Evolutionary conservation across 1,140 invertebrate species (phyloP).

Genomic region (Colletes latitarsis): DNA sequence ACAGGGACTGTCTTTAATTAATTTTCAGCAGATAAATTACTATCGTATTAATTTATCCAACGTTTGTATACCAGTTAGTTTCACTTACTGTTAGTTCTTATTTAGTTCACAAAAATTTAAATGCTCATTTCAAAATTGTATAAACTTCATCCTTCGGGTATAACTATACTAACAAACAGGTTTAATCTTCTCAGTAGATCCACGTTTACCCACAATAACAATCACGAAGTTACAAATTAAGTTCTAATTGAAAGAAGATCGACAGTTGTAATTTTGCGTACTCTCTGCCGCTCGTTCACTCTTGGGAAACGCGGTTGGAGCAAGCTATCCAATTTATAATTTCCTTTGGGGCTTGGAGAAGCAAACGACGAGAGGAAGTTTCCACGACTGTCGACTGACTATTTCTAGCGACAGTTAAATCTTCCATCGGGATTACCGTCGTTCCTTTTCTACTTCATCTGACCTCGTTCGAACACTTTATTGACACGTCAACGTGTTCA

Average conservation of each 20-base stretch:
- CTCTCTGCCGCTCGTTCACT: conserved; percentile 2
- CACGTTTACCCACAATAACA: not conserved
- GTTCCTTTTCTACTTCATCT: conserved; percentile 19
- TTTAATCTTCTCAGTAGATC: too few species aligned
- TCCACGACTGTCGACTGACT: conserved; percentile 43
- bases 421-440: conserved; percentile 62
- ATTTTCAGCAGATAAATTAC: too few species aligned
- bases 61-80: too few species aligned
- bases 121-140: too few species aligned
- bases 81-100: too few species aligned
- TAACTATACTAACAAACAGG: too few species aligned
- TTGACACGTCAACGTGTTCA: conserved; percentile 26
- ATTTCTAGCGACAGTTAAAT: conserved; percentile 64
- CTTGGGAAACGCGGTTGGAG: conserved; percentile 7
- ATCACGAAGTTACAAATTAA: conserved; percentile 4
- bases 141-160: too few species aligned
- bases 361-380: conserved; percentile 41
- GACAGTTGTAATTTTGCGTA: not conserved
- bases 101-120: too few species aligned
- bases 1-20: too few species aligned
- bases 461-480: conserved; percentile 21
- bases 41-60: too few species aligned
- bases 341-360: conserved; percentile 58
- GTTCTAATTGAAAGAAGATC: conserved; percentile 10
- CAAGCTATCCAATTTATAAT: conserved; percentile 67